phyloP scores from a whole-genome alignment of 2,888 invertebrate species.

The Cantharis lateralis region DNA sequence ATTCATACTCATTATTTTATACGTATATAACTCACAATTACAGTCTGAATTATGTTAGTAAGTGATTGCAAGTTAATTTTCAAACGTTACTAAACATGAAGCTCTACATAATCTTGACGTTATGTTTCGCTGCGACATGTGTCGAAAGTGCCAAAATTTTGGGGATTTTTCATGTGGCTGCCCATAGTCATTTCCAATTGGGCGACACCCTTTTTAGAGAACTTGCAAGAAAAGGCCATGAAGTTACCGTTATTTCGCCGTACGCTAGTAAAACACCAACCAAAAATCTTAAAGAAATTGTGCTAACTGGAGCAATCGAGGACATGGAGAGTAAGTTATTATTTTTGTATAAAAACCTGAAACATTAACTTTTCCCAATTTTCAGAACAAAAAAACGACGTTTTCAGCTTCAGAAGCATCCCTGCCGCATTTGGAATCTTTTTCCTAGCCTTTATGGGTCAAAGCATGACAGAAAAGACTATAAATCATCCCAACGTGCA shows the following conservation, averaged over 20 bases:
- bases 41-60: not conserved
- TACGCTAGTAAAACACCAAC: conserved; percentile 43
- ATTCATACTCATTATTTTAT: not conserved
- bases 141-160: conserved; percentile 32
- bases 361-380: not conserved
- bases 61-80: not conserved
- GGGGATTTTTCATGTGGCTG: conserved; percentile 39
- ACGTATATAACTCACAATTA: not conserved
- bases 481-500: conserved; percentile 49
- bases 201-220: conserved; percentile 38
- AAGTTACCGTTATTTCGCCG: conserved; percentile 47
- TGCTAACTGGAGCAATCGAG: not conserved
- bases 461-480: not conserved
- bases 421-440: not conserved
- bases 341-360: too few species aligned
- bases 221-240: conserved; percentile 51
- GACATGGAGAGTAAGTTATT: not conserved
- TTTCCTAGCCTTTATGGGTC: not conserved
- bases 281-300: conserved; percentile 43
- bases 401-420: not conserved
- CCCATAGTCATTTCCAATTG: conserved; percentile 39
- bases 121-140: not conserved
- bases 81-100: not conserved
- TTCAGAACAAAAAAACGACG: not conserved
- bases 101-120: not conserved